A percentile compares a stretch with the other conserved stretches of the same genome.
Conservation (phyloP, 2,113 vertebrate genomes). For the Synchiropus splendidus region DNA sequence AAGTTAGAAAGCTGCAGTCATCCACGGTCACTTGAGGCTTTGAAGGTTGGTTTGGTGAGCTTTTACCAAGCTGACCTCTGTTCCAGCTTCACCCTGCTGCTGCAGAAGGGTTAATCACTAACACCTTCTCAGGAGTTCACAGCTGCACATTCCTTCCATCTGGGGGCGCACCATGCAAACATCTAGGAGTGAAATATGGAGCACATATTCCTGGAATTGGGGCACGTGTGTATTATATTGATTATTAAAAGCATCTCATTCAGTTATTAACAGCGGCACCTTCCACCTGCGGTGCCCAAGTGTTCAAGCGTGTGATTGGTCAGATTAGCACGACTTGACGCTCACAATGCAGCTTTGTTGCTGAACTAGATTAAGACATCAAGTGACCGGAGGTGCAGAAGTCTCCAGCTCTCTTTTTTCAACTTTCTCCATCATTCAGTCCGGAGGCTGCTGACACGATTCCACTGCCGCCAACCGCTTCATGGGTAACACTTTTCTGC, state of each 20-base stretch:
- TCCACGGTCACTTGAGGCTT: too few species aligned
- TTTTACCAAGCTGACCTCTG: conserved; percentile 7
- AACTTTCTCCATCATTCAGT: conserved; percentile 27
- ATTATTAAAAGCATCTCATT: too few species aligned
- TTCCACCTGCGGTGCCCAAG: neutral
- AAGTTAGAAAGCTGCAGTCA: neutral
- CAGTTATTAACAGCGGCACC: conserved; percentile 3
- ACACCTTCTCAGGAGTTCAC: conserved; percentile 35
- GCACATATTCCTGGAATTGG: too few species aligned
- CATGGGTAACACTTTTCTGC: too few species aligned
- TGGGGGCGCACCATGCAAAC: conserved; percentile 16
- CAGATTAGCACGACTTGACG: conserved; percentile 53
- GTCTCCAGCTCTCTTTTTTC: conserved; percentile 32
- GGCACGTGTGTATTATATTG: too few species aligned
- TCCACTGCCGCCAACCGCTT: neutral
- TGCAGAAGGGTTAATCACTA: conserved; percentile 58
- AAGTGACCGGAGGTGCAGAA: conserved; percentile 68
- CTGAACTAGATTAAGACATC: conserved; percentile 67
- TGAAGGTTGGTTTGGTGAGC: conserved; percentile 4
- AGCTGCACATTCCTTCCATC: conserved; percentile 44
- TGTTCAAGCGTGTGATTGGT: conserved; percentile 27
- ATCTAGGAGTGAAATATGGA: too few species aligned
- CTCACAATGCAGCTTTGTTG: conserved; percentile 71
- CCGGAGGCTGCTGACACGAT: conserved; percentile 10
- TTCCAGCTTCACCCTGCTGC: conserved; percentile 22